Conservation (phyloP, 2,113 vertebrate species). For the Prolemur simus region DNA sequence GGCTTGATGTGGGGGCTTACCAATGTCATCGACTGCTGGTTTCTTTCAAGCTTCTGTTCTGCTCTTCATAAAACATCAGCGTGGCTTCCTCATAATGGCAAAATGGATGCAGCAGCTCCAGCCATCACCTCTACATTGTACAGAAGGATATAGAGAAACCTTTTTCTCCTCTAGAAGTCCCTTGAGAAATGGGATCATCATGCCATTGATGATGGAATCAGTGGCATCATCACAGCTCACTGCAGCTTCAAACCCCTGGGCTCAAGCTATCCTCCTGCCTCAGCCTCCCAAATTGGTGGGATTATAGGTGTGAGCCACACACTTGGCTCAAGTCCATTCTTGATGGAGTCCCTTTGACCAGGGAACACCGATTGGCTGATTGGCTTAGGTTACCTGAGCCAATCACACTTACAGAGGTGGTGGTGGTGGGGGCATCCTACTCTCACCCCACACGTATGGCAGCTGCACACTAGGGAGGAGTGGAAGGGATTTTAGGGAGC, state of each 20-base stretch:
- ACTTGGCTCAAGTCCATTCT: neutral
- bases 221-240: too few relatives aligned
- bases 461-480: too few relatives aligned
- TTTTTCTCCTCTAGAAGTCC: neutral
- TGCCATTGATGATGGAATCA: too few relatives aligned
- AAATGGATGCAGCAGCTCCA: neutral
- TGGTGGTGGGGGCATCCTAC: too few relatives aligned
- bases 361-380: neutral
- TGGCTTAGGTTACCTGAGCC: neutral
- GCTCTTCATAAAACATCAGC: neutral
- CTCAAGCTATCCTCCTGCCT: too few relatives aligned
- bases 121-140: neutral
- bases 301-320: too few relatives aligned
- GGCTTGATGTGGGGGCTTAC: neutral
- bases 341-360: neutral
- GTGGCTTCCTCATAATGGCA: neutral
- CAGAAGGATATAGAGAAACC: neutral
- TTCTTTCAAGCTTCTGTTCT: neutral
- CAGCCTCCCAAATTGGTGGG: too few relatives aligned
- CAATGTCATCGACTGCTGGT: neutral
- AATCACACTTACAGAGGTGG: neutral
- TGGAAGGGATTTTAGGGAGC: neutral
- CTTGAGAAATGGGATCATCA: neutral
- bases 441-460: neutral
- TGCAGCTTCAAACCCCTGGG: too few relatives aligned